Evolutionary conservation across 1,140 invertebrate genomes (phyloP).

Genomic region (Camponotus vicinus): DNA sequence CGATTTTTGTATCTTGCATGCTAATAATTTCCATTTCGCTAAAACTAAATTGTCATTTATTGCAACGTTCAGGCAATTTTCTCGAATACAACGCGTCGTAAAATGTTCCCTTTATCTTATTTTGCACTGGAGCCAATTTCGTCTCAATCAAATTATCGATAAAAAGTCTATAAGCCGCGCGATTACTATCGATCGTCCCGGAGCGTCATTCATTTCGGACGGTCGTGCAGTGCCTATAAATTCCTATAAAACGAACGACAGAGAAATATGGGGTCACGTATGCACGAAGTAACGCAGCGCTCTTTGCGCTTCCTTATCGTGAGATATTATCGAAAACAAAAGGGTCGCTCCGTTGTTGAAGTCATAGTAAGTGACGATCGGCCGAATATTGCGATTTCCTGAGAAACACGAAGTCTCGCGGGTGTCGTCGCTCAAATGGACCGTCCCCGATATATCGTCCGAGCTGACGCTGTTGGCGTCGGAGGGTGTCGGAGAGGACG

Average conservation of each 20-base stretch:
- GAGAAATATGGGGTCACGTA: conserved; percentile 50
- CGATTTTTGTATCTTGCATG: not conserved
- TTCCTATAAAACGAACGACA: conserved; percentile 62
- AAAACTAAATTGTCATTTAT: conserved; percentile 17
- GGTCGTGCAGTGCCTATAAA: conserved; percentile 49
- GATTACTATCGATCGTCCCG: conserved; percentile 45
- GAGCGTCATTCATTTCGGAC: conserved; percentile 1
- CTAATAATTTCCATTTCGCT: not conserved
- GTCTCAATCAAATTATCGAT: conserved; percentile 42
- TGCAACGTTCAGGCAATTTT: conserved; percentile 8
- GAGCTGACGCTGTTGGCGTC: conserved; percentile 63
- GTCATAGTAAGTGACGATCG: not conserved
- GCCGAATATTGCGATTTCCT: conserved; percentile 76
- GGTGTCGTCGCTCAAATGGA: conserved; percentile 72
- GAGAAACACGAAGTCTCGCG: conserved; percentile 74
- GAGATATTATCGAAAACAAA: conserved; percentile 60
- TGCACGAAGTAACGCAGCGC: conserved; percentile 8
- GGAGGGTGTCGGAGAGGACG: conserved; percentile 29
- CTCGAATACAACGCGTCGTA: not conserved
- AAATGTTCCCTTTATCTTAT: not conserved
- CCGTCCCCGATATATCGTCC: conserved; percentile 65
- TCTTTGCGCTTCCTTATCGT: conserved; percentile 52
- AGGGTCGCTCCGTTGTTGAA: not conserved
- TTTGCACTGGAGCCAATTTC: conserved; percentile 28
- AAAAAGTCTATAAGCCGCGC: conserved; percentile 41